These are phyloP conservation scores for Bothrops jararaca DNA, from an alignment of 2,113 vertebrate species.

Conservation along the genomic window DNA sequence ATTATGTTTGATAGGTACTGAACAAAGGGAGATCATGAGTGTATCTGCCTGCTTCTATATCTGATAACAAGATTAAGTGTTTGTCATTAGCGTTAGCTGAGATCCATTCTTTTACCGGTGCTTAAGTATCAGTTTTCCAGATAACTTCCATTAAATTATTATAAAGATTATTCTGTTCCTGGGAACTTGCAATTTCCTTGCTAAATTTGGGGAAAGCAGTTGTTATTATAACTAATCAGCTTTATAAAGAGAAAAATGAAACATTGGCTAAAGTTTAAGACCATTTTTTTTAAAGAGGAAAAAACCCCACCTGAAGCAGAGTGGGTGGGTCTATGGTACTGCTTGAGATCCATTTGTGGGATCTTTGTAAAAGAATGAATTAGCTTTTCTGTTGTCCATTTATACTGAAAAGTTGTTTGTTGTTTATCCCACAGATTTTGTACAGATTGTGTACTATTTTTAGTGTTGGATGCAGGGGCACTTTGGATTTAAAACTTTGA, in stretches of 20 bases:
- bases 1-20: background rate
- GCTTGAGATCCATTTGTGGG: background rate
- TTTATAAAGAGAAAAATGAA: background rate
- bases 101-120: background rate
- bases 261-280: background rate
- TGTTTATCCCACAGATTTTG: background rate
- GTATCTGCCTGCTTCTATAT: background rate
- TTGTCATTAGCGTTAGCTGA: background rate
- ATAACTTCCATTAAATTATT: background rate
- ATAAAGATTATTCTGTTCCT: background rate
- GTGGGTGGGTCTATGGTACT: background rate
- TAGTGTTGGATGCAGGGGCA: background rate
- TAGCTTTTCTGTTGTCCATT: background rate
- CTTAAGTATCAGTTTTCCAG: background rate
- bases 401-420: background rate
- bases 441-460: background rate
- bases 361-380: background rate
- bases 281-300: background rate
- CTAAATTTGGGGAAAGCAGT: background rate
- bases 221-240: background rate
- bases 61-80: background rate
- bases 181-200: background rate
- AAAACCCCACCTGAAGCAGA: background rate
- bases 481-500: background rate
- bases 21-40: background rate